phyloP scores from a whole-genome alignment of 2,888 invertebrate species.

The Cotesia congregata region DNA sequence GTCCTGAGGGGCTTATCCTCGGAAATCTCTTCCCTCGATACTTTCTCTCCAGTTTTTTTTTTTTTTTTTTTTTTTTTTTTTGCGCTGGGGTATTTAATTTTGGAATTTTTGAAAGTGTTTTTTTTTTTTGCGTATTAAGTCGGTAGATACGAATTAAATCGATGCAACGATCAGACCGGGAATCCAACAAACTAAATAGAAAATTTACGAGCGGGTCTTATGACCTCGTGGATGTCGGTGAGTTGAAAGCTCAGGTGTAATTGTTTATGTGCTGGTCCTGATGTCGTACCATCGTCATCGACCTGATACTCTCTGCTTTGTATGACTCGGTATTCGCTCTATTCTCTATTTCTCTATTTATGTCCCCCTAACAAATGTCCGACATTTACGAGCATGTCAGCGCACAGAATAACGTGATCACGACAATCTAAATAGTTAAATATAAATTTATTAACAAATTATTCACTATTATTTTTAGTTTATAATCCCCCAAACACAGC shows the following conservation, averaged over 20 bases:
- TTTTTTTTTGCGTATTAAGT: background rate
- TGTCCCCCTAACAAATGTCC: background rate
- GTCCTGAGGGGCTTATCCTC: slow-evolving; percentile 16
- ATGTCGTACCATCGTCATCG: background rate
- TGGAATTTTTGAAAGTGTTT: background rate
- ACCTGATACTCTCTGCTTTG: background rate
- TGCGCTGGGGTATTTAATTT: background rate
- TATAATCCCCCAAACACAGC: background rate
- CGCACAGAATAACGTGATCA: background rate
- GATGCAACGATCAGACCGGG: background rate
- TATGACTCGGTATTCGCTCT: background rate
- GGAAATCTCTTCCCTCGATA: background rate
- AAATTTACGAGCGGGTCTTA: background rate
- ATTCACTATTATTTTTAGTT: background rate
- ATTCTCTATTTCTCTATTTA: background rate
- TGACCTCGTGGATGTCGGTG: background rate
- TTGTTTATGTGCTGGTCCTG: background rate
- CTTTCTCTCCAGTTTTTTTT: slow-evolving; percentile 2
- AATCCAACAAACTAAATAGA: background rate
- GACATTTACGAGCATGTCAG: background rate
- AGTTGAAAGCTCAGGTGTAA: background rate
- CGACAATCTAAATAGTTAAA: background rate
- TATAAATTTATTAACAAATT: background rate
- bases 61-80: background rate
- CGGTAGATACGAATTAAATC: background rate